phyloP scores from a whole-genome alignment of 2,113 vertebrate species.

The Eptatretus burgeri region DNA sequence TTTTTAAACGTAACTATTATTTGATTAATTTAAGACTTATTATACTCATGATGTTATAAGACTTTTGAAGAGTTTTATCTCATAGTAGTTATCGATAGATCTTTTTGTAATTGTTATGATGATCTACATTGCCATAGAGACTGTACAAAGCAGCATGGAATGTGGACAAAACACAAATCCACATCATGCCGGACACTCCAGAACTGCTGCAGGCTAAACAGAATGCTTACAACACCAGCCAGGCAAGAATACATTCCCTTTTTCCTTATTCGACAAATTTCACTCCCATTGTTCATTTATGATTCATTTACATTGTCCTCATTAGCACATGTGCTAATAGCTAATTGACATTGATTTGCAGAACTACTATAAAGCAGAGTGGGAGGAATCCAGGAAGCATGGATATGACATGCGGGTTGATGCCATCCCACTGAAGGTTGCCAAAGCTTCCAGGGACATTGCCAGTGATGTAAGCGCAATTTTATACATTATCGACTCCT shows the following conservation, averaged over 20 bases:
- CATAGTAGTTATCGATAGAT: too few species aligned
- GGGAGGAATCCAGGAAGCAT: conserved; percentile 18
- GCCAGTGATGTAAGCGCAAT: conserved; percentile 45
- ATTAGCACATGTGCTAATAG: too few species aligned
- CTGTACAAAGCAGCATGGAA: conserved; percentile 68
- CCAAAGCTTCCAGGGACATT: conserved; percentile 46
- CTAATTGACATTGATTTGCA: background rate
- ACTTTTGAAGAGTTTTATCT: too few species aligned
- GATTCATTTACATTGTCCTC: too few species aligned
- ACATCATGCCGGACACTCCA: conserved; percentile 39
- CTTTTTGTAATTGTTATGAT: too few species aligned
- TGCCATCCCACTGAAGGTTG: conserved; percentile 69
- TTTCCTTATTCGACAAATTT: too few species aligned
- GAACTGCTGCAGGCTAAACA: conserved; percentile 38
- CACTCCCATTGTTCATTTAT: too few species aligned
- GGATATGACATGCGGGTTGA: conserved; percentile 62
- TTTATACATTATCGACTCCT: background rate
- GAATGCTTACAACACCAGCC: conserved; percentile 45
- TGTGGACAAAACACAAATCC: conserved; percentile 43
- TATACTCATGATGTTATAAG: too few species aligned
- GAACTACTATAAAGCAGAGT: background rate
- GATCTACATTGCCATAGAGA: conserved; percentile 12
- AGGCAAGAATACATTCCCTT: conserved; percentile 11
- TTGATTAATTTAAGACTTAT: too few species aligned
- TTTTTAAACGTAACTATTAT: too few species aligned